Percentiles rank a stretch among this genome's conserved stretches.
These are phyloP conservation scores for Heliornis fulica DNA, from an alignment of 2,113 vertebrate genomes.

Conservation along the genomic window DNA sequence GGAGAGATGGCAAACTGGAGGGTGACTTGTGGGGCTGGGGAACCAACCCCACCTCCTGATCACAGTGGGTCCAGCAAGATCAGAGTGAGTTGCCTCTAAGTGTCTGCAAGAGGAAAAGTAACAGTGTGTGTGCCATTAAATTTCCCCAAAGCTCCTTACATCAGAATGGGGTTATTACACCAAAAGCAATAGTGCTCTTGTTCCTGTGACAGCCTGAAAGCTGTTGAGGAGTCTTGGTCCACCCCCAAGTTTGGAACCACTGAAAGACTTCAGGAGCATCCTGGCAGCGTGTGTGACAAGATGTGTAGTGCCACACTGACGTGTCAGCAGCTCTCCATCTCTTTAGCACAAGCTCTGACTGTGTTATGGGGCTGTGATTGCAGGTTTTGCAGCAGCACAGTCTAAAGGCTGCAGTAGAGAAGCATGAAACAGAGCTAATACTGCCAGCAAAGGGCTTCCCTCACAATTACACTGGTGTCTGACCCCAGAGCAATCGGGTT, in stretches of 20 bases:
- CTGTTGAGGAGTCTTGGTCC: not conserved
- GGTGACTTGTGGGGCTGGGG: not conserved
- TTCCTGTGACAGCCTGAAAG: not conserved
- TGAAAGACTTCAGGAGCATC: not conserved
- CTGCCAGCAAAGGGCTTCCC: not conserved
- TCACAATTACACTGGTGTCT: not conserved
- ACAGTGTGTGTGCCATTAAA: not conserved
- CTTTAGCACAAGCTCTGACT: not conserved
- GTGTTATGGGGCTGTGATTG: not conserved
- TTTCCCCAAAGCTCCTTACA: not conserved
- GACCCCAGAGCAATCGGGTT: not conserved
- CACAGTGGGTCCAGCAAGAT: not conserved
- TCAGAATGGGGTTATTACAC: not conserved
- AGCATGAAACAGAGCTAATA: not conserved
- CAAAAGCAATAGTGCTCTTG: not conserved
- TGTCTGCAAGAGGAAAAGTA: not conserved
- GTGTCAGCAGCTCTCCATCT: rapidly evolving
- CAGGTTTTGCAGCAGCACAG: not conserved
- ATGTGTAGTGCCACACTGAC: rapidly evolving
- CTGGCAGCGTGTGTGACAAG: not conserved
- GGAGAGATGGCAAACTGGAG: not conserved
- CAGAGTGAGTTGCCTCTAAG: not conserved
- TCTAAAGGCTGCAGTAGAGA: not conserved
- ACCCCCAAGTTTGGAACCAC: not conserved
- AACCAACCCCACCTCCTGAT: not conserved